Evolutionary conservation across 64 coral and sea anemone genomes (phyloP), one percentile per base, ranked within the genome.

Genomic region (Actinia tenebrosa): DNA sequence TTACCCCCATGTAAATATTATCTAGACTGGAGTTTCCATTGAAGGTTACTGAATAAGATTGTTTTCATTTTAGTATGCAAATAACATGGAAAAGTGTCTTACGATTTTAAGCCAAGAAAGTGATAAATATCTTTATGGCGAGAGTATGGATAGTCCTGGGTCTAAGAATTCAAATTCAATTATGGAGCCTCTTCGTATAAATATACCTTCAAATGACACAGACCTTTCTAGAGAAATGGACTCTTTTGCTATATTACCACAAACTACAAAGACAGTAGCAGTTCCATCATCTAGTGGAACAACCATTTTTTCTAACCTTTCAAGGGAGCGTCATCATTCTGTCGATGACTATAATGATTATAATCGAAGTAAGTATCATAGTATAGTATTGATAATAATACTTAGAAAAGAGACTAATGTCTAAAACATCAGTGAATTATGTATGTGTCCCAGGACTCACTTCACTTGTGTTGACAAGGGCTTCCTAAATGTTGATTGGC

Each of bases 81-180:
- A 81, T 10, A 85, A 85, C 46, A 59, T 85, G 53, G 83, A 85
- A 26, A 85, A 85, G 20, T 85, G 83, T n/a, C 16, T 85, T 16
- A 44, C 13, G 4, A 85, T 85, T 55, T 45, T 85, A 64, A 85
- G 83, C 25, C 83, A 85, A 85, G 83, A 85, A 64, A 85, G 83
- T 85, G 83, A 85, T 3, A 85, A 85, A 60, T 85, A 85, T 1
- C 56, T 85, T 0, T 85, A 85, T 60, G 83, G 83, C 17, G 83
- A 64, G 26, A 64, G 7, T 20, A 44, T 43, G 18, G 83, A 85
- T 37, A 54, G 60, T 45, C 54, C 60, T 44, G 83, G 20, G 18
- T 2, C 58, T 61, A 58, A 83, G 22, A 52, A 15, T 58, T 6
- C 56, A 45, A 56, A 8, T 44, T 54, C 83, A 2, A 8, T 85